A percentile compares a stretch with the other conserved stretches of the same genome.
Evolutionary conservation across 2,797 vertebrate genomes (phyloP).

Genomic region (Molossus alvarezi): DNA sequence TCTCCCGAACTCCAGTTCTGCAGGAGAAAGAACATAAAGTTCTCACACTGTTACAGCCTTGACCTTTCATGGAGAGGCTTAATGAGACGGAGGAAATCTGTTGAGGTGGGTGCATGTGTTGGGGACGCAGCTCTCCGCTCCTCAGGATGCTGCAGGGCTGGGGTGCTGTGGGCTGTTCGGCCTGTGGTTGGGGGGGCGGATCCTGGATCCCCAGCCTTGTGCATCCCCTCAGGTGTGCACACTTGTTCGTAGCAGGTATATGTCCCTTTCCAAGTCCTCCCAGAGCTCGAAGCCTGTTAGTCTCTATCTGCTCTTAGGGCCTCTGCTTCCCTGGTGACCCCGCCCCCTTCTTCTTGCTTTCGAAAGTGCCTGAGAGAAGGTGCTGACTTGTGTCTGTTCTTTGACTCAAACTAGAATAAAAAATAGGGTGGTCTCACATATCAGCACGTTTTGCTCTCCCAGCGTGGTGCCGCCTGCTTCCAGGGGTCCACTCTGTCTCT

Average conservation of each 20-base stretch:
- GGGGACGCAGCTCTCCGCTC: neutral
- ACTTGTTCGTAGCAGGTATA: no score
- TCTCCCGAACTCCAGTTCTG: slow-evolving; percentile 39
- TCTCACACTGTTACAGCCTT: neutral
- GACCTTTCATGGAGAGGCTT: slow-evolving; percentile 24
- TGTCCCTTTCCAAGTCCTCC: no score
- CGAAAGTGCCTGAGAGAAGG: neutral
- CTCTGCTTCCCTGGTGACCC: neutral
- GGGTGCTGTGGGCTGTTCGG: no score
- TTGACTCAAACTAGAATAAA: neutral
- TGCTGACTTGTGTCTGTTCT: neutral
- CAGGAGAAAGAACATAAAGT: neutral
- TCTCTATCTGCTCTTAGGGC: neutral
- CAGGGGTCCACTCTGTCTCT: neutral
- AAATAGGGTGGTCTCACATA: rapidly evolving
- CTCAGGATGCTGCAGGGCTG: neutral
- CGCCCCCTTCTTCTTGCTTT: neutral
- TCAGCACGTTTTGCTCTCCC: slow-evolving; percentile 30
- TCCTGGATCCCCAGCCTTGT: rapidly evolving
- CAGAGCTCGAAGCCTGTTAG: neutral
- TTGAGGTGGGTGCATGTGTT: neutral
- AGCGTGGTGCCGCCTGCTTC: neutral
- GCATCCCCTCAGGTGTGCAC: rapidly evolving
- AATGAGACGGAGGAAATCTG: neutral
- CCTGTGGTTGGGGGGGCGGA: neutral